These are phyloP conservation scores for Nomada fabriciana DNA, from an alignment of 2,888 invertebrate genomes.

Conservation along the genomic window DNA sequence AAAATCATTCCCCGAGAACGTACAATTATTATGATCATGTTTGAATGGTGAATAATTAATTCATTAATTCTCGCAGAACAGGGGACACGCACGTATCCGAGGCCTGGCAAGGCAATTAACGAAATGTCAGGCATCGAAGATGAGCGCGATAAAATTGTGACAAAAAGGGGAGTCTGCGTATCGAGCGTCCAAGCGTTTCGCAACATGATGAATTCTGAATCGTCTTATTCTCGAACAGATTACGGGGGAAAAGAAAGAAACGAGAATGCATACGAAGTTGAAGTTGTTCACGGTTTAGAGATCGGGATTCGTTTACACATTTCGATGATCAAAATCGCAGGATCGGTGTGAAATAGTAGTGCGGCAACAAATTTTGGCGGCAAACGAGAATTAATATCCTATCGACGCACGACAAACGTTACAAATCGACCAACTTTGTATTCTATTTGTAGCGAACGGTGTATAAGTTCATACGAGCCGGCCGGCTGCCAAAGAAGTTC, in stretches of 20 bases:
- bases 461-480: constrained; percentile 1
- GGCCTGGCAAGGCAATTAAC: not conserved
- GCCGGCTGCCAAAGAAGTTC: constrained; percentile 32
- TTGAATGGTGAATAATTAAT: too few species aligned
- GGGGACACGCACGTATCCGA: too few species aligned
- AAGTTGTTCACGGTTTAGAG: too few species aligned
- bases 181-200: not conserved
- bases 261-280: too few species aligned
- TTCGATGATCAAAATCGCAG: not conserved
- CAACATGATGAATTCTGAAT: not conserved
- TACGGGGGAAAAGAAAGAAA: not conserved
- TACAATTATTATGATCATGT: too few species aligned
- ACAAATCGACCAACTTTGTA: not conserved
- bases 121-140: not conserved
- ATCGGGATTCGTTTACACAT: too few species aligned
- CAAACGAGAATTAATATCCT: not conserved
- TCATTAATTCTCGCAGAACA: too few species aligned
- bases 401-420: not conserved
- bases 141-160: not conserved
- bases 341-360: not conserved
- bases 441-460: constrained; percentile 23
- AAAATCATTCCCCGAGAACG: not conserved
- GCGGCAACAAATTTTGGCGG: constrained; percentile 33
- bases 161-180: not conserved
- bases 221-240: not conserved